Base-by-base conservation (phyloP, 2,797 vertebrate genomes). In the Melanotaenia trifasciata region DNA sequence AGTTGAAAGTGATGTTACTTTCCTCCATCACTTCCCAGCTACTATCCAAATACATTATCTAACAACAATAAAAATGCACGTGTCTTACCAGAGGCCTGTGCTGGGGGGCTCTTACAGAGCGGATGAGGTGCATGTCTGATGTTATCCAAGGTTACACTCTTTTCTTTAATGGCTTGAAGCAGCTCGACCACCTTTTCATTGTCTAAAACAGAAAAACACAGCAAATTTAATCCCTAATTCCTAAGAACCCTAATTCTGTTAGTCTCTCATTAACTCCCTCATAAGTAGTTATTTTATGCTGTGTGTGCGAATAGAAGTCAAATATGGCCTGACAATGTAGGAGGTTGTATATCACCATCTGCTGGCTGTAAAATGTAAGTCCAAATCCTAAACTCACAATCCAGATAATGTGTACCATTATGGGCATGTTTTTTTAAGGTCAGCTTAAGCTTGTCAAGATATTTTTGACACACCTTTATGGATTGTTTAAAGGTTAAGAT, bases 161-260 rank as follows among this genome's bases (percentile, higher is more conserved):
- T 98, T 92, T 98, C 96, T 94, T 97, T 99, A 91, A 98, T 96
- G 83, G 97, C 96, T 70, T 95, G 96, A 56, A 99, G 96, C 93
- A 98, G 94, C 90, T 97, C 96, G 80, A 95, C 94, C 86, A 97
- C 95, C 78, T 93, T 96, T 93, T 99, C 96, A 87, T 96, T 98
- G 93, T 99, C 98, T 99, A 71, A 58, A 35, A 85, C 24, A 78
- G 33, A 79, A 30, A 43, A 22, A 9, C 43, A 63, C 51, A 64
- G 33, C 13, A 47, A 8, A 54, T 67, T 75, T 58, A 60, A 47
- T 43, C 43, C 14, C 50, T 47, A 47, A 47, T 20, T 7, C 43
- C 43, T 3, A 8, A 18, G 14, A 47, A 47, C 18, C 20, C 20
- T 47, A 47, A 47, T 38, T 76, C 16, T 59, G 18, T 59, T 10